Evolutionary conservation across 2,888 invertebrate species (phyloP).

Genomic region (Lutraria lutraria): DNA sequence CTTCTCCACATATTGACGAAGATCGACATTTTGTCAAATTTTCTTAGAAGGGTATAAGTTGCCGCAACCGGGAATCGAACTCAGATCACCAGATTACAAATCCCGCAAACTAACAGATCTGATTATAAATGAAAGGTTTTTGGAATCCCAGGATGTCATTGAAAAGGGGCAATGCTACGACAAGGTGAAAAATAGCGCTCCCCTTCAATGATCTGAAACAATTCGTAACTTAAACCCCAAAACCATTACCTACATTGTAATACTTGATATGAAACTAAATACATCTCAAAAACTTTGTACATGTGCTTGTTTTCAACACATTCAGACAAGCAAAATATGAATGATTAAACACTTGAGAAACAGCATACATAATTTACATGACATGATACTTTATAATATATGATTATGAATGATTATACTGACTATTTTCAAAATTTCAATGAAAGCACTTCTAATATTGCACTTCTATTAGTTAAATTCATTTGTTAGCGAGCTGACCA

Average conservation of each 20-base stretch:
- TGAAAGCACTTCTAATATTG: constrained; percentile 69
- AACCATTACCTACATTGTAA: background rate
- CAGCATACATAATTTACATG: background rate
- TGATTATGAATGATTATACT: constrained; percentile 7
- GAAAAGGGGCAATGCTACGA: no score
- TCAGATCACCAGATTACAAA: no score
- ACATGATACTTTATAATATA: background rate
- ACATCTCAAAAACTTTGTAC: background rate
- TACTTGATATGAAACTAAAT: background rate
- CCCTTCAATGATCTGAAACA: no score
- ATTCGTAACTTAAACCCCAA: background rate
- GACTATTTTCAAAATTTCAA: constrained; percentile 19
- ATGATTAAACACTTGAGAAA: background rate
- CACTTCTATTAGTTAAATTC: constrained; percentile 43
- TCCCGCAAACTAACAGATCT: no score
- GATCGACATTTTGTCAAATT: no score
- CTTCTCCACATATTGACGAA: no score
- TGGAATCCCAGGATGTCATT: no score
- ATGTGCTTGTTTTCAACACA: background rate
- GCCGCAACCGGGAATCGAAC: no score
- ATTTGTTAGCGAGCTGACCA: background rate
- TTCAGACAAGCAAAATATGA: background rate
- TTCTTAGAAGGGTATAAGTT: no score
- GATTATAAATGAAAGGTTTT: no score
- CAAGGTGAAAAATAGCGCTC: no score